Evolutionary conservation across 2,797 vertebrate species (phyloP).

Genomic region (Sandelia bainsii): DNA sequence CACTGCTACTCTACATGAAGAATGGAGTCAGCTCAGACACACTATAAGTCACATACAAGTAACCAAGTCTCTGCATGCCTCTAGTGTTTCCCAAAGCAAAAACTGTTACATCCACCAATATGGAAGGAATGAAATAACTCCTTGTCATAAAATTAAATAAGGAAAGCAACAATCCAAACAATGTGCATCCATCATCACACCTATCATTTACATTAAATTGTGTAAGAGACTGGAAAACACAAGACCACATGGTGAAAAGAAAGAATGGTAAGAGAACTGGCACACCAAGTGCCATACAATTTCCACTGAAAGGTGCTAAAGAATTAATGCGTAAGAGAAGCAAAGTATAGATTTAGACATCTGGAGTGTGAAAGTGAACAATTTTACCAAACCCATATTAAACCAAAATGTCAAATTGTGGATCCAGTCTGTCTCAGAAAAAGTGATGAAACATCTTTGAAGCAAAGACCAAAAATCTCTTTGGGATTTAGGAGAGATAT

Average conservation of each 20-base stretch:
- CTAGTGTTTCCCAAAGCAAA: not conserved
- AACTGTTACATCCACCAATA: too few relatives aligned
- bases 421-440: slow-evolving; percentile 18
- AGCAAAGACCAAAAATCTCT: slow-evolving; percentile 21
- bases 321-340: slow-evolving; percentile 4
- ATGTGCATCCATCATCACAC: too few relatives aligned
- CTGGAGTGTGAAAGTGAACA: slow-evolving; percentile 1
- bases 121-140: not conserved
- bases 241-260: not conserved
- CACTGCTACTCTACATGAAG: not conserved
- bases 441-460: slow-evolving; percentile 33
- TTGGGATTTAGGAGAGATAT: not conserved
- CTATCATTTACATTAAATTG: not conserved
- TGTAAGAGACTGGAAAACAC: not conserved
- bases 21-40: not conserved
- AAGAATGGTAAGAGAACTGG: too few relatives aligned
- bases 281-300: too few relatives aligned
- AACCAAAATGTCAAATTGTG: slow-evolving; percentile 33
- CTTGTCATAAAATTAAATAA: not conserved
- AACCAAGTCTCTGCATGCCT: not conserved
- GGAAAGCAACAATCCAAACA: too few relatives aligned
- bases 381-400: slow-evolving; percentile 38
- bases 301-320: slow-evolving; percentile 3
- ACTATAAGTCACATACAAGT: not conserved
- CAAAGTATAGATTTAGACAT: not conserved